Conservation (phyloP, 2,797 vertebrate genomes). For the Epinephelus malabaricus region DNA sequence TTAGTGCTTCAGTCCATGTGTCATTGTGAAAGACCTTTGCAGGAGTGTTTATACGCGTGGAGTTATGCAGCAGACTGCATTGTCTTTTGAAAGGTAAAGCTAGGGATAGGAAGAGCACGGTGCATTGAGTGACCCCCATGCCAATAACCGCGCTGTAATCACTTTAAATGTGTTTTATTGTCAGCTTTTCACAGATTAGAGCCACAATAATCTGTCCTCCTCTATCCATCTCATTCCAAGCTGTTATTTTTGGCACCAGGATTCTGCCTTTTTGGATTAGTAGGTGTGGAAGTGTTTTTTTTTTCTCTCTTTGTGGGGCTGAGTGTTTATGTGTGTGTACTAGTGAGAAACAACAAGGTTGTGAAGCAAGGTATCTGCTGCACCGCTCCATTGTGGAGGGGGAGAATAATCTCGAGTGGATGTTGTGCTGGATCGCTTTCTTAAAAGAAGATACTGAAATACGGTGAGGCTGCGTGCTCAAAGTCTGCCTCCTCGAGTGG, state of each 20-base stretch:
- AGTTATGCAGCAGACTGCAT: constrained; percentile 32
- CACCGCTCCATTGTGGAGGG: constrained; percentile 17
- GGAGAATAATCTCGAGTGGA: constrained; percentile 37
- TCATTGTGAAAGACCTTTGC: constrained; percentile 55
- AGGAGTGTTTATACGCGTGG: constrained; percentile 21
- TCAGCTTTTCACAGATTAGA: constrained; percentile 87
- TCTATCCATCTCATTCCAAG: constrained; percentile 85
- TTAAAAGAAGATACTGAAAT: constrained; percentile 26
- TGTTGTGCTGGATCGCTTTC: constrained; percentile 34
- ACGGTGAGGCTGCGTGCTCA: constrained; percentile 30
- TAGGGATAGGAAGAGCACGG: constrained; percentile 27
- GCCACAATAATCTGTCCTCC: constrained; percentile 83
- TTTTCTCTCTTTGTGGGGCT: constrained; percentile 1
- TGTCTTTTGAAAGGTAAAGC: constrained; percentile 44
- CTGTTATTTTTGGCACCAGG: constrained; percentile 86
- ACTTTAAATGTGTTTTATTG: constrained; percentile 86
- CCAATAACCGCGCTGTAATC: constrained; percentile 82
- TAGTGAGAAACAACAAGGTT: constrained; percentile 46
- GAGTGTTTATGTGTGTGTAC: constrained; percentile 16
- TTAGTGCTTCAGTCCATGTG: constrained; percentile 20
- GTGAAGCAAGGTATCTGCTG: constrained; percentile 28
- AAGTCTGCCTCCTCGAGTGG: constrained; percentile 44
- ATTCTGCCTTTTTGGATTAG: constrained; percentile 84
- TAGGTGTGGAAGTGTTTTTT: constrained; percentile 71
- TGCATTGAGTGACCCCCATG: constrained; percentile 61